Conservation (phyloP, 2,797 vertebrate genomes). For the Diplodus puntazzo region DNA sequence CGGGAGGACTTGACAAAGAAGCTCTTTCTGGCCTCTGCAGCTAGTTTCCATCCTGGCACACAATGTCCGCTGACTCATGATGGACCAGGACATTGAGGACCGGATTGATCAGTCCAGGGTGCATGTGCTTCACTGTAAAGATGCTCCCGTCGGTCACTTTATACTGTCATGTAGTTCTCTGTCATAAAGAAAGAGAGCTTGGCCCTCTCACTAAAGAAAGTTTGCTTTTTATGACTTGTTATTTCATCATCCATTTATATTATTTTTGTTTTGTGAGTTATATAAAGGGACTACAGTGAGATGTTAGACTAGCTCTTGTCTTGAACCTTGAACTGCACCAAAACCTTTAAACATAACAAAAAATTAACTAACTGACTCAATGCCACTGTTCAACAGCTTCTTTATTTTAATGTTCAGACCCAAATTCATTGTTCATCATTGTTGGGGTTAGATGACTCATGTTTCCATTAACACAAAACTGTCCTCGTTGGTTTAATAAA, state of each 20-base stretch:
- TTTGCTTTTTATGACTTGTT: too few species aligned
- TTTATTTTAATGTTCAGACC: too few species aligned
- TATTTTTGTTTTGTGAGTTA: too few species aligned
- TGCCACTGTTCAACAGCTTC: background rate
- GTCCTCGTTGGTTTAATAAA: background rate
- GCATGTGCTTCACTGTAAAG: too few species aligned
- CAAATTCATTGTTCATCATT: background rate
- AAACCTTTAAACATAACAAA: too few species aligned
- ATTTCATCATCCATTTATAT: too few species aligned
- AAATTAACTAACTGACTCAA: background rate
- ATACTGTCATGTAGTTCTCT: background rate
- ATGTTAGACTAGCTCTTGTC: too few species aligned
- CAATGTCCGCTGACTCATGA: slow-evolving; percentile 1
- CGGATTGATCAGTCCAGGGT: slow-evolving; percentile 9
- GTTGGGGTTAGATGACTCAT: background rate
- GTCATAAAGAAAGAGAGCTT: background rate
- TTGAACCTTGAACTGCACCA: too few species aligned
- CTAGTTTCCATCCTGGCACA: background rate
- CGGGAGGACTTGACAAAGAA: slow-evolving; percentile 40
- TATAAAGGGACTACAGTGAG: too few species aligned
- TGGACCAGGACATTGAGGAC: slow-evolving; percentile 1
- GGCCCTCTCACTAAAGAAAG: too few species aligned
- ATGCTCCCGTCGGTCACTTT: background rate
- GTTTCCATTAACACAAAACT: background rate
- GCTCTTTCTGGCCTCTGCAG: slow-evolving; percentile 18